Conservation (phyloP, 2,888 invertebrate genomes). For the Lasioglossum calceatum region DNA sequence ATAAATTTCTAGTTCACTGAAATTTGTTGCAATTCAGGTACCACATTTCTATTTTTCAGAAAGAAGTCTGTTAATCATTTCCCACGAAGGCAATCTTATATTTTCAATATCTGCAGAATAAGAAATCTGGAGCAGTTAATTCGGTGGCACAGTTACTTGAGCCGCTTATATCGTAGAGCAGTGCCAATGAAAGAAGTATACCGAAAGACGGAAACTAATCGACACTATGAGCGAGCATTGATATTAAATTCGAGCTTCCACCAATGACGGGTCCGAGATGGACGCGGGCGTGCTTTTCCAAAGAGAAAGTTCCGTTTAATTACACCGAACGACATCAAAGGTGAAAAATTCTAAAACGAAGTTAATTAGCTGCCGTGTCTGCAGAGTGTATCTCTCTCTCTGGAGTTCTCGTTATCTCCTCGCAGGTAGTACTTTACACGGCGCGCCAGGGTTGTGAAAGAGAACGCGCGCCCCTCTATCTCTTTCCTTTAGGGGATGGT, state of each 20-base stretch:
- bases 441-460: background rate
- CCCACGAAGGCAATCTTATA: too few species aligned
- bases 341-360: slow-evolving; percentile 17
- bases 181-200: background rate
- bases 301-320: slow-evolving; percentile 15
- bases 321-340: background rate
- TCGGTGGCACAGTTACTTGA: too few species aligned
- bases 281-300: background rate
- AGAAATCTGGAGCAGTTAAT: too few species aligned
- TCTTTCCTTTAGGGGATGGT: background rate
- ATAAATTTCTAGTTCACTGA: too few species aligned
- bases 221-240: background rate
- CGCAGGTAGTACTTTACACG: background rate
- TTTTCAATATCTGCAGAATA: too few species aligned
- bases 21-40: too few species aligned
- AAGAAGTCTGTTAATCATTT: too few species aligned
- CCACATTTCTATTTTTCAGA: too few species aligned
- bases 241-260: background rate
- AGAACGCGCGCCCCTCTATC: background rate
- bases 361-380: slow-evolving; percentile 28
- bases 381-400: background rate
- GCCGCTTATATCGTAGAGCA: background rate
- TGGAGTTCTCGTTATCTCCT: slow-evolving; percentile 15
- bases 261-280: background rate
- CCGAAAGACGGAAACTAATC: background rate